Evolutionary conservation across 2,113 vertebrate species (phyloP), one percentile per base, ranked within the genome.

Genomic region (Psittacula cyanocephala): DNA sequence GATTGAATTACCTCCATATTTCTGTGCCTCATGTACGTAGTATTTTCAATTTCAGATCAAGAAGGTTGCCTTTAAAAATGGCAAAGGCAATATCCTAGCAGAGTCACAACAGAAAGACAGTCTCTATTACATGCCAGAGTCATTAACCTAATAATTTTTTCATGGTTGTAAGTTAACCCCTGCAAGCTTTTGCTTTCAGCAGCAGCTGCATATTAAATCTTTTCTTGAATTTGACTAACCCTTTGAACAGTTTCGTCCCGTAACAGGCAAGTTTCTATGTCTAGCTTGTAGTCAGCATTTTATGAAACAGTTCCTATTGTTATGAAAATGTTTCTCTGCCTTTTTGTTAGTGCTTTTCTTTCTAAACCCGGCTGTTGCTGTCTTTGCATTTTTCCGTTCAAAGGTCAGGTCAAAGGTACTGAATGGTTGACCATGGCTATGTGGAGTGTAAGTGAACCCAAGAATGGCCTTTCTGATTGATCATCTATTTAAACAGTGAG

Each of bases 321-420:
- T 94, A 97, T 95, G 91, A 94, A 97, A 97, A 97, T 96, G 46
- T 96, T 97, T 95, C 96, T 75, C 86, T 88, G 89, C n/a, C 81
- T 96, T 96, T 97, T 94, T 94, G 82, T 97, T 82, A 3, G 78
- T 85, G 78, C 83, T 96, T 96, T 97, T 96, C 95, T 96, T 95
- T 84, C 91, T 69, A 75, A 90, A 81, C 79, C 81, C 76, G 78
- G 62, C 93, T 93, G 88, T 93, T 96, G 91, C 86, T 91, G 86
- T 70, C 91, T 96, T 93, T 89, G 94, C 87, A 86, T 95, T 97
- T 95, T 94, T 89, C 84, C 3, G 5, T 97, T 96, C 95, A 97
- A 93, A 98, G 88, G 92, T 97, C 97, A 69, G 93, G 97, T 96
- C 97, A 97, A 94, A 97, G 95, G 91, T 93, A 94, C 87, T 96